phyloP scores from a whole-genome alignment of 1,140 invertebrate genomes.

The Leptestheria dahalacensis region DNA sequence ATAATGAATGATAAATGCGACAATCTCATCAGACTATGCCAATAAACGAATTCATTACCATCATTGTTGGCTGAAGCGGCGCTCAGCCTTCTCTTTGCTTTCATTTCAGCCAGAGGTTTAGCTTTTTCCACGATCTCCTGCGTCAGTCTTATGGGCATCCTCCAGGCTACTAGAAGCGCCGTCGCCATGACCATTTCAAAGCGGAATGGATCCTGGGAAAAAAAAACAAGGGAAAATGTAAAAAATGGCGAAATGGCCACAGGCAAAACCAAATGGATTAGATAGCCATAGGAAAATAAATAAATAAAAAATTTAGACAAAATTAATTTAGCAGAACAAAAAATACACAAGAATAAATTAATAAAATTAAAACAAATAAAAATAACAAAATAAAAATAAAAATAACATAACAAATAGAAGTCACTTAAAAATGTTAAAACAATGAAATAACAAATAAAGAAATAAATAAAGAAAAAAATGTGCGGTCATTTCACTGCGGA shows the following conservation, averaged over 20 bases:
- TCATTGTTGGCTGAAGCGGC: too few species aligned
- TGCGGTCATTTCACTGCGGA: too few species aligned
- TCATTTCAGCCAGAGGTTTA: conserved; percentile 12
- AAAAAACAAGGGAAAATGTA: conserved; percentile 6
- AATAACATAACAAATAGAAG: conserved; percentile 73
- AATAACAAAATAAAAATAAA: conserved; percentile 49
- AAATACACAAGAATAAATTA: conserved; percentile 1
- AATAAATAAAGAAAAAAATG: too few species aligned
- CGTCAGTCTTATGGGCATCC: conserved; percentile 72
- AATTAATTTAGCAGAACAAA: conserved; percentile 1
- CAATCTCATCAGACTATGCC: too few species aligned
- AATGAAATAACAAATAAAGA: too few species aligned
- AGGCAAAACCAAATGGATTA: conserved; percentile 8
- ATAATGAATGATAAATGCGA: too few species aligned
- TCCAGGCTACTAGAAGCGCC: conserved; percentile 62
- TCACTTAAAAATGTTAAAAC: too few species aligned
- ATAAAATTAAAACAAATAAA: conserved; percentile 49
- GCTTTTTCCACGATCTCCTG: conserved; percentile 61
- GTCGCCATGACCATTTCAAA: neutral
- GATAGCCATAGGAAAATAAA: conserved; percentile 4
- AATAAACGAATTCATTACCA: too few species aligned
- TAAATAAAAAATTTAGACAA: too few species aligned
- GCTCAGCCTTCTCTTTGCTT: conserved; percentile 5
- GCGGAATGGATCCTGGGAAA: conserved; percentile 13
- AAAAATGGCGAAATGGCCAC: too few species aligned